Evolutionary conservation across 2,888 invertebrate genomes (phyloP).

Genomic region (Baccha elongata): DNA sequence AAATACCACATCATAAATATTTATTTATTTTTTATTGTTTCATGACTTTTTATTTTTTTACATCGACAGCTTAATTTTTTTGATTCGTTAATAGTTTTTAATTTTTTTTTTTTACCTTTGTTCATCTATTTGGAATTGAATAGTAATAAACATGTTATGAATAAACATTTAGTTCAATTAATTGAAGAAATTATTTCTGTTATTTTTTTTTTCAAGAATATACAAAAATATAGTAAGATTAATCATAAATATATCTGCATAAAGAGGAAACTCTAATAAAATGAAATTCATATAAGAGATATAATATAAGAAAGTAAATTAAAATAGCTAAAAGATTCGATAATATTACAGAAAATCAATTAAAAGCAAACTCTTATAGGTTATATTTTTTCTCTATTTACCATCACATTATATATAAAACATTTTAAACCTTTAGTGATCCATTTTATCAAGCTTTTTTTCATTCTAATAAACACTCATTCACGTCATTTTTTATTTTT

Average conservation of each 20-base stretch:
- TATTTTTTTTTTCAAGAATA: constrained; percentile 13
- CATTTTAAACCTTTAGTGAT: constrained; percentile 47
- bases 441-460: constrained; percentile 62
- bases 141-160: constrained; percentile 64
- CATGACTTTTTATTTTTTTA: constrained; percentile 56
- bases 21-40: constrained; percentile 61
- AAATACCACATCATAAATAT: constrained; percentile 1
- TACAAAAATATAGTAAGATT: constrained; percentile 51
- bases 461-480: constrained; percentile 57
- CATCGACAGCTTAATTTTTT: constrained; percentile 58
- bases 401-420: constrained; percentile 58
- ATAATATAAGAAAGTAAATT: constrained; percentile 6
- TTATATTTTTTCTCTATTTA: constrained; percentile 20
- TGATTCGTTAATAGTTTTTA: constrained; percentile 37
- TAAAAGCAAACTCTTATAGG: constrained; percentile 29
- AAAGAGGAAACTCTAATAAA: constrained; percentile 27
- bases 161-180: constrained; percentile 64
- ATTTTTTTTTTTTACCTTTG: constrained; percentile 12
- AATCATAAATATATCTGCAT: constrained; percentile 27
- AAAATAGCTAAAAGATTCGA: constrained; percentile 1
- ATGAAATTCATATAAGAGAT: constrained; percentile 13
- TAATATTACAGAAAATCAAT: constrained; percentile 20
- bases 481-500: constrained; percentile 29
- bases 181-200: constrained; percentile 36
- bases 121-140: constrained; percentile 60